Evolutionary conservation across 2,797 vertebrate genomes (phyloP).

Genomic region (Spinibarbus caldwelli): DNA sequence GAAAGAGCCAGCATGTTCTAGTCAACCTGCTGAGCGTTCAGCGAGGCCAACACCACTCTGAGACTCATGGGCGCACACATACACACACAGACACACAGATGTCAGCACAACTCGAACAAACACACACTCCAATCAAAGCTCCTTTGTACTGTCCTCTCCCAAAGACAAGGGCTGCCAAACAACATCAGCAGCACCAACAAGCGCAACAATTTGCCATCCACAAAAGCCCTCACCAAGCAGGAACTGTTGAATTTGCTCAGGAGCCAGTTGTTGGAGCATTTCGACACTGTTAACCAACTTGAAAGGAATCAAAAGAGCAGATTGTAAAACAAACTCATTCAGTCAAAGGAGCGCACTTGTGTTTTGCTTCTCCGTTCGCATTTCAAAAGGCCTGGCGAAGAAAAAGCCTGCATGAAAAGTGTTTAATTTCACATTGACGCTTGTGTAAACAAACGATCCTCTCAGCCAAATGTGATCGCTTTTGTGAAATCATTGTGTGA

Average conservation of each 20-base stretch:
- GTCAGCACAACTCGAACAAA: constrained; percentile 49
- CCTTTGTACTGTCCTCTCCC: constrained; percentile 45
- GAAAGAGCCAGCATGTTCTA: constrained; percentile 73
- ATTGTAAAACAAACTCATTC: constrained; percentile 34
- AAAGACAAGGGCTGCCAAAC: constrained; percentile 54
- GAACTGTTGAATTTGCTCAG: constrained; percentile 37
- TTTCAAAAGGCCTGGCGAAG: not conserved
- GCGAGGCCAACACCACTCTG: constrained; percentile 50
- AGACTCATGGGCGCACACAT: constrained; percentile 37
- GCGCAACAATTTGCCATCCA: constrained; percentile 39
- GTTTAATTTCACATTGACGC: constrained; percentile 28
- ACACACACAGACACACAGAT: constrained; percentile 50
- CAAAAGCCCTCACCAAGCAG: constrained; percentile 41
- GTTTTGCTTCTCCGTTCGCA: not conserved
- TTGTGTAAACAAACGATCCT: constrained; percentile 28
- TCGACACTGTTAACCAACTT: constrained; percentile 20
- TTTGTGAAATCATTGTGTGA: constrained; percentile 45
- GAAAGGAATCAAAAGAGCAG: constrained; percentile 37
- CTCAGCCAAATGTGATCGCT: constrained; percentile 30
- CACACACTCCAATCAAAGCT: constrained; percentile 54
- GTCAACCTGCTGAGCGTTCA: constrained; percentile 69
- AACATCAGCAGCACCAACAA: constrained; percentile 47
- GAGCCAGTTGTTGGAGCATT: constrained; percentile 41
- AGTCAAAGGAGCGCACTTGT: constrained; percentile 8
- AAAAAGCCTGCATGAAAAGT: constrained; percentile 14